Percentiles rank a stretch among this genome's conserved stretches.
Evolutionary conservation across 1,140 invertebrate genomes (phyloP).

Genomic region (Hestina assimilis): DNA sequence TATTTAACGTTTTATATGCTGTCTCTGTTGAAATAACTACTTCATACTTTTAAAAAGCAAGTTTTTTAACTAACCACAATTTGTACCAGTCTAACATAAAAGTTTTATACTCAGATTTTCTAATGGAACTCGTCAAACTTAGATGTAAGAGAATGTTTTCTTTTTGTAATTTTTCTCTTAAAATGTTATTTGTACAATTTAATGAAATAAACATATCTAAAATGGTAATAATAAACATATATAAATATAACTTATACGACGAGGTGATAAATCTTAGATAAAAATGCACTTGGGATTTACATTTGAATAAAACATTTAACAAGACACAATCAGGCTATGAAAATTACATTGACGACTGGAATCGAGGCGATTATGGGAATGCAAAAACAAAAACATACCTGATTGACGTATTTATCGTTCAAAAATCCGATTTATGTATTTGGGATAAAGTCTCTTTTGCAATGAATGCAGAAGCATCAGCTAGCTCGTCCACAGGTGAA

Average conservation of each 20-base stretch:
- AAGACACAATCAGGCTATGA: conserved; percentile 23
- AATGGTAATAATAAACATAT: too few species aligned
- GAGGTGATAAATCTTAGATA: too few species aligned
- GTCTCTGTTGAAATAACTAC: neutral
- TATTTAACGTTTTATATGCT: neutral
- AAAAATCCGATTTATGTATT: conserved; percentile 25
- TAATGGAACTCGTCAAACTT: too few species aligned
- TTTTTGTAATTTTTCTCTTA: too few species aligned
- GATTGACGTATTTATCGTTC: neutral
- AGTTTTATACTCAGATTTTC: too few species aligned
- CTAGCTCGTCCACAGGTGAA: conserved; percentile 22
- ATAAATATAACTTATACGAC: too few species aligned
- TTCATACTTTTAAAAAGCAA: neutral
- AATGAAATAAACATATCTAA: too few species aligned
- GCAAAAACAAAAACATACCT: conserved; percentile 24
- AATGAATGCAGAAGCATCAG: conserved; percentile 35
- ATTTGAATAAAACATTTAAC: conserved; percentile 28
- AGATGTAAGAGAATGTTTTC: too few species aligned
- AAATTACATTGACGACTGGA: conserved; percentile 15
- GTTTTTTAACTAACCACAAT: neutral
- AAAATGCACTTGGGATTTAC: neutral
- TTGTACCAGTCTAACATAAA: neutral
- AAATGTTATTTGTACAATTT: too few species aligned
- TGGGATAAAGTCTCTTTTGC: conserved; percentile 31
- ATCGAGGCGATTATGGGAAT: conserved; percentile 19